Evolutionary conservation across 1,140 invertebrate species (phyloP).

Genomic region (Gonatopus flavifemur): DNA sequence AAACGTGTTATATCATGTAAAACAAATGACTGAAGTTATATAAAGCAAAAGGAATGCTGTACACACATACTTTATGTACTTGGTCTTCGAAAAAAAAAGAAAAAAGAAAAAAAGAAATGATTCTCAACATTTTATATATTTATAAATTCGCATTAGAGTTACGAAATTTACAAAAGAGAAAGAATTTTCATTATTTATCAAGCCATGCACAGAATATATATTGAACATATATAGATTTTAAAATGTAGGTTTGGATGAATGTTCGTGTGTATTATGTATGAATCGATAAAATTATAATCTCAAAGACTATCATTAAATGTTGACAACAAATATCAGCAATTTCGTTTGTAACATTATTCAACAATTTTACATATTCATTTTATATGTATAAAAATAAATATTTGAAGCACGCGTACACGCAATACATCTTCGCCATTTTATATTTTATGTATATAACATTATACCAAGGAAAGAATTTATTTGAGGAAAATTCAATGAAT

Average conservation of each 20-base stretch:
- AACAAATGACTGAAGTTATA: too few relatives aligned
- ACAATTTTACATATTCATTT: not conserved
- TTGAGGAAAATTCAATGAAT: too few relatives aligned
- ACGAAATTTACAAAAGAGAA: not conserved
- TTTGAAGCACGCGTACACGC: not conserved
- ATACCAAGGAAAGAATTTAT: too few relatives aligned
- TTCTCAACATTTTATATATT: constrained; percentile 17
- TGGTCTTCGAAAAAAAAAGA: too few relatives aligned
- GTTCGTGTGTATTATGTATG: not conserved
- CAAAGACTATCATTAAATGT: not conserved
- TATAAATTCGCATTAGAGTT: constrained; percentile 10
- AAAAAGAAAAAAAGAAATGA: constrained; percentile 2
- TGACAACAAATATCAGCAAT: too few relatives aligned
- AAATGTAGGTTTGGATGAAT: not conserved
- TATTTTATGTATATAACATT: too few relatives aligned
- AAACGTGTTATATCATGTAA: too few relatives aligned
- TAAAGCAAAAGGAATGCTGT: too few relatives aligned
- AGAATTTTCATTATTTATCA: constrained; percentile 21
- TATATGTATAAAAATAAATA: not conserved
- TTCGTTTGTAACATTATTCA: not conserved
- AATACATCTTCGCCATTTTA: too few relatives aligned
- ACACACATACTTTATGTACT: too few relatives aligned
- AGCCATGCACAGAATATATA: not conserved
- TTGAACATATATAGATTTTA: not conserved
- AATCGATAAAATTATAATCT: not conserved